Percentiles rank a stretch among this genome's conserved stretches.
Evolutionary conservation across 2,888 invertebrate species (phyloP).

Genomic region (Folsomia manolachei): DNA sequence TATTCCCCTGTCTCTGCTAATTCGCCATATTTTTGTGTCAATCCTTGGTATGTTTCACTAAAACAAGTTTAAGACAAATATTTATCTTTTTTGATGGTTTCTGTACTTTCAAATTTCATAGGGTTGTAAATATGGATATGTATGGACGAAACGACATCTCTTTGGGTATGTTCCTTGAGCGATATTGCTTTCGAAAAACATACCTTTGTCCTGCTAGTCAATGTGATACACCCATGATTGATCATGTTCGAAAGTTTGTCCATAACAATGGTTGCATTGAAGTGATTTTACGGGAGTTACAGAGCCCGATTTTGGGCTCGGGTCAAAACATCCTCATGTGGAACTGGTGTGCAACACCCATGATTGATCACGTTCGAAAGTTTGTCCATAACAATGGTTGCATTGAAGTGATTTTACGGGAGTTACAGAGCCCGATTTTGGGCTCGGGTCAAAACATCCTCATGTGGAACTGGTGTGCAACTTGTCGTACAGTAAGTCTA

Average conservation of each 20-base stretch:
- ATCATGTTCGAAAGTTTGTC: slow-evolving; percentile 84
- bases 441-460: slow-evolving; percentile 62
- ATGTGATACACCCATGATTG: slow-evolving; percentile 80
- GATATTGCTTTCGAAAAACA: slow-evolving; percentile 82
- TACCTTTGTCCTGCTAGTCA: slow-evolving; percentile 77
- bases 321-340: slow-evolving; percentile 72
- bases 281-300: slow-evolving; percentile 62
- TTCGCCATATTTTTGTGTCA: slow-evolving; percentile 83
- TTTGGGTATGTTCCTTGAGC: slow-evolving; percentile 86
- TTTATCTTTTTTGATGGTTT: background rate
- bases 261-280: slow-evolving; percentile 86
- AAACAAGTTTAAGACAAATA: no score
- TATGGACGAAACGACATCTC: slow-evolving; percentile 94
- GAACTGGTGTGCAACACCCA: slow-evolving; percentile 82
- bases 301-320: slow-evolving; percentile 55
- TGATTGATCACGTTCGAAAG: slow-evolving; percentile 80
- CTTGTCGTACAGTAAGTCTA: slow-evolving; percentile 61
- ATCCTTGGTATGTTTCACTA: slow-evolving; percentile 68
- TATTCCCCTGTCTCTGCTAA: slow-evolving; percentile 72
- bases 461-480: slow-evolving; percentile 81
- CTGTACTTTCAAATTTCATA: slow-evolving; percentile 53
- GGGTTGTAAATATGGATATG: slow-evolving; percentile 89
- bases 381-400: slow-evolving; percentile 90
- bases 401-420: slow-evolving; percentile 68
- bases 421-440: slow-evolving; percentile 56